Evolutionary conservation across 1,140 invertebrate species (phyloP).

Genomic region (Drosophila arizonae): DNA sequence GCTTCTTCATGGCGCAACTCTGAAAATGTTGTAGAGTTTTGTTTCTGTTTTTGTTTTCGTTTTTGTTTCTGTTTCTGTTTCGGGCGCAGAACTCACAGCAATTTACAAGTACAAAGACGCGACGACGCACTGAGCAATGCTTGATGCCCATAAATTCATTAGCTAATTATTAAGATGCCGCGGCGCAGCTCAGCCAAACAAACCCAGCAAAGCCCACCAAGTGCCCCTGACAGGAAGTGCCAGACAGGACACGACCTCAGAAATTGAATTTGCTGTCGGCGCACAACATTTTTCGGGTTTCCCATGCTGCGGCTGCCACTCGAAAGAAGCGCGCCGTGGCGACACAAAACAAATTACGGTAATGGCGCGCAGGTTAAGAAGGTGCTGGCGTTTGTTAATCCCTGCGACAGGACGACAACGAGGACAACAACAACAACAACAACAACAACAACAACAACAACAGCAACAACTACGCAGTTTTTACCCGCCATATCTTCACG

Average conservation of each 20-base stretch:
- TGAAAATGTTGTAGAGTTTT: constrained; percentile 53
- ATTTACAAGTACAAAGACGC: constrained; percentile 67
- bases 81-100: constrained; percentile 19
- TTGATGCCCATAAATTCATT: constrained; percentile 47
- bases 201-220: constrained; percentile 20
- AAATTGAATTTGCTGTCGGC: constrained; percentile 57
- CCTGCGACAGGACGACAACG: constrained; percentile 40
- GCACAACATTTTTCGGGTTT: constrained; percentile 61
- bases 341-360: constrained; percentile 71
- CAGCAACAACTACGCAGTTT: constrained; percentile 19
- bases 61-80: not conserved
- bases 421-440: constrained; percentile 17
- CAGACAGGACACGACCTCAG: constrained; percentile 40
- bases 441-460: constrained; percentile 26
- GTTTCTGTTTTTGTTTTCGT: constrained; percentile 17
- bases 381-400: constrained; percentile 58
- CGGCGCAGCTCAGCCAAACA: constrained; percentile 1
- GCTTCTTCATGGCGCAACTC: constrained; percentile 46
- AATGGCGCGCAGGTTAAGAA: constrained; percentile 70
- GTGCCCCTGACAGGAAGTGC: constrained; percentile 50
- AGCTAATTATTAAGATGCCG: constrained; percentile 50
- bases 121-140: not conserved
- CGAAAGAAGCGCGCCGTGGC: constrained; percentile 1
- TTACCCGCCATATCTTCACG: constrained; percentile 6
- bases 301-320: constrained; percentile 6